Base-by-base conservation (phyloP, 2,113 vertebrate genomes). In the Macquaria ambigua region DNA sequence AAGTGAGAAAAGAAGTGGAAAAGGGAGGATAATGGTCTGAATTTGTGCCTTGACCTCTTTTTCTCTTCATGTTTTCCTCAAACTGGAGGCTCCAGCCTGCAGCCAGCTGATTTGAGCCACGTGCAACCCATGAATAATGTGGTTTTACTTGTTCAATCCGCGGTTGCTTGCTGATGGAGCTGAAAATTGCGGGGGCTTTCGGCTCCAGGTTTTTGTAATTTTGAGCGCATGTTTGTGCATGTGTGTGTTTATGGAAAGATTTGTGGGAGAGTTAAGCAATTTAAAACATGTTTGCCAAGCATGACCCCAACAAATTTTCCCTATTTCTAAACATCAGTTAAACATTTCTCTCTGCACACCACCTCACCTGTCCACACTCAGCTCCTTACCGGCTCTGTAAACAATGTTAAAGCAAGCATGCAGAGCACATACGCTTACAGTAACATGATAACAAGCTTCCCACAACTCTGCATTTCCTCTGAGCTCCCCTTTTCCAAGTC, bases 71-170 rank as follows among this genome's bases (percentile, higher is more conserved):
- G n/a, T 25, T 79, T 34, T 37, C 9, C 46, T 74, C n/a, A 68
- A 23, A 63, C 14, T 28, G 4, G 15, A 25, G 5, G 20, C 59
- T 31, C 5, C 28, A 31, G 56, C 9, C 48, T 58, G 53, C 59
- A 39, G 43, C 34, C 34, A 53, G 77, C 77, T 8, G 12, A 63
- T 34, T 39, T 8, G 34, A 1, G 23, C 21, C 0, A 23, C 8
- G 0, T 39, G 12, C 74, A 1, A 23, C 16, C 12, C 52, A 31
- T 64, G 43, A 71, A 76, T 52, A 74, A 85, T 71, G 66, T 4
- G 1, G 78, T 82, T 84, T 67, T 56, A 48, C 74, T 76, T 25
- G 74, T 87, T 90, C 64, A 64, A n/a, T 79, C 63, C 56, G 41
- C 1, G 4, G 23, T 3, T 12, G 12, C 70, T 55, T 10, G 14